These are phyloP conservation scores for Eupeodes corollae DNA, from an alignment of 1,140 invertebrate species.

Conservation along the genomic window DNA sequence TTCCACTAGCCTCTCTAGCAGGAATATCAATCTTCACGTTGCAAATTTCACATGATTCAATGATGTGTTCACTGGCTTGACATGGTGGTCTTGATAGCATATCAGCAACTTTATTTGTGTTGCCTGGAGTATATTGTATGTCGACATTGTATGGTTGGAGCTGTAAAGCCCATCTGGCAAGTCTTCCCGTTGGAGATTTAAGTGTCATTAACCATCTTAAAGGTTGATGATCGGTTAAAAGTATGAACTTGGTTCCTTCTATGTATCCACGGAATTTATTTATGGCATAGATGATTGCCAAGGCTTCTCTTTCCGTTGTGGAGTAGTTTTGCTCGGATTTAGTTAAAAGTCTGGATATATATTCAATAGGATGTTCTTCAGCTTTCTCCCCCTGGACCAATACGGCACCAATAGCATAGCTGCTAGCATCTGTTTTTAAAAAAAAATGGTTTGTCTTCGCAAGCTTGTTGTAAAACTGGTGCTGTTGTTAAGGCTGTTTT, in stretches of 20 bases:
- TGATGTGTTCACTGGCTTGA: background rate
- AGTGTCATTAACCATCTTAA: conserved; percentile 39
- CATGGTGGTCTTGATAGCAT: conserved; percentile 14
- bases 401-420: conserved; percentile 19
- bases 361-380: conserved; percentile 30
- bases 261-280: conserved; percentile 35
- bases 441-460: conserved; percentile 9
- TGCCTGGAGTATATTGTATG: conserved; percentile 23
- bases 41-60: no score
- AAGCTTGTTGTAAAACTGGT: conserved; percentile 13
- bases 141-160: conserved; percentile 36
- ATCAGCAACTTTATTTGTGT: no score
- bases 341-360: conserved; percentile 33
- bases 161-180: conserved; percentile 38
- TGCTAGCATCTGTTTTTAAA: no score
- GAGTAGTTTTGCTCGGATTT: conserved; percentile 38
- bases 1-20: conserved; percentile 5
- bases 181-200: conserved; percentile 32
- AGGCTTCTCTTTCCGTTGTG: conserved; percentile 38
- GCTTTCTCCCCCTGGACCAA: conserved; percentile 12
- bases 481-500: conserved; percentile 12
- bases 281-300: conserved; percentile 41
- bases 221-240: conserved; percentile 41
- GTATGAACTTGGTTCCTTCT: conserved; percentile 27
- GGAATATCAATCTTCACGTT: no score